A percentile compares a stretch with the other conserved stretches of the same genome.
phyloP scores from a whole-genome alignment of 2,113 vertebrate genomes.

The Chascanopsetta lugubris region DNA sequence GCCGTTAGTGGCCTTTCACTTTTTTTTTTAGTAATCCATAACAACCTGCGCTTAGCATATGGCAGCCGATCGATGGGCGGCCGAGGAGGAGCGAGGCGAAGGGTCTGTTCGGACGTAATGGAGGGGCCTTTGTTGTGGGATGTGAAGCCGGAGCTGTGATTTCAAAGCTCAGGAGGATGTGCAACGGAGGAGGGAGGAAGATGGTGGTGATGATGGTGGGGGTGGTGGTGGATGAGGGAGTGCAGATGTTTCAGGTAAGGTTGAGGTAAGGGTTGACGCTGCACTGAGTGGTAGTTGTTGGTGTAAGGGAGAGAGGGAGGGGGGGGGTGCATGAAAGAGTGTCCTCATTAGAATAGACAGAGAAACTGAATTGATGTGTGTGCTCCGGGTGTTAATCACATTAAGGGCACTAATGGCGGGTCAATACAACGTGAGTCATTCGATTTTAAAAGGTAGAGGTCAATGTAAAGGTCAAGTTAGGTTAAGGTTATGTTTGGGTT shows the following conservation, averaged over 20 bases:
- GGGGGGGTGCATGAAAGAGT: no score
- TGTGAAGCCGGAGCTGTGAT: conserved; percentile 15
- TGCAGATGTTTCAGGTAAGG: conserved; percentile 41
- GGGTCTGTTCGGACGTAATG: conserved; percentile 52
- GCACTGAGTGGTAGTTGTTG: no score
- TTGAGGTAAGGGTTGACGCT: no score
- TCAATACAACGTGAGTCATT: no score
- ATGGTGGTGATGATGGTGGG: conserved; percentile 16
- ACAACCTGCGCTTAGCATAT: conserved; percentile 61
- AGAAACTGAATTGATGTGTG: no score
- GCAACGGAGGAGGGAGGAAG: conserved; percentile 29
- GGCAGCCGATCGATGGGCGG: conserved; percentile 58
- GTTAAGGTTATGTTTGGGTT: no score
- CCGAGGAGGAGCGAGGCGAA: conserved; percentile 46
- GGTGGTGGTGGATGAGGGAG: conserved; percentile 8
- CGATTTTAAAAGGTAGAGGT: no score
- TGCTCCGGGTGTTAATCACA: no score
- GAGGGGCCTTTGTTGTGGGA: conserved; percentile 43
- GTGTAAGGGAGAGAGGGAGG: no score
- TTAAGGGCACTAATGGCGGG: no score
- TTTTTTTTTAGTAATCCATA: conserved; percentile 67
- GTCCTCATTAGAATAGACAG: no score
- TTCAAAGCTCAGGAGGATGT: conserved; percentile 32
- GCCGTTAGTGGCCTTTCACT: conserved; percentile 61
- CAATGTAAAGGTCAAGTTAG: no score